A percentile compares a stretch with the other conserved stretches of the same genome.
Evolutionary conservation across 30 jellyfish, hydroid and myxozoan species (phyloP).

Genomic region (Morbakka virulenta): DNA sequence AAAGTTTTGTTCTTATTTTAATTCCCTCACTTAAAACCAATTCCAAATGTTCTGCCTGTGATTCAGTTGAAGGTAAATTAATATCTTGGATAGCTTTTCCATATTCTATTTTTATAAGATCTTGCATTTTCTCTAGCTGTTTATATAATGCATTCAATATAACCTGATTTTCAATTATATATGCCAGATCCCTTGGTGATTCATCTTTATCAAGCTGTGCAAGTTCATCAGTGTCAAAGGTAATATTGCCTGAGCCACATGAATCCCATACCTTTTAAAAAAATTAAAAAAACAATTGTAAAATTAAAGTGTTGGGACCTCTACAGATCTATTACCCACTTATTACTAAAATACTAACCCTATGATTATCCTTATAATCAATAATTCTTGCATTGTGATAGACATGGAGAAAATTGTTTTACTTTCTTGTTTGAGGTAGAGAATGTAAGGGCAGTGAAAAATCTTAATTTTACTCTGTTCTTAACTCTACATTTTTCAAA

Average conservation of each 20-base stretch:
- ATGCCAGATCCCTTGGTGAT: slow-evolving; percentile 57
- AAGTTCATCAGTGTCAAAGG: slow-evolving; percentile 69
- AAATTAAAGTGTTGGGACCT: no score
- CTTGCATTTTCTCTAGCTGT: slow-evolving; percentile 4
- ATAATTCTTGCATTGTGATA: no score
- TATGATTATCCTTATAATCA: no score
- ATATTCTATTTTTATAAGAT: slow-evolving; percentile 36
- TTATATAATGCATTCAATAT: slow-evolving; percentile 55
- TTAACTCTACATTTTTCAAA: no score
- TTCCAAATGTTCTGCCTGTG: not conserved
- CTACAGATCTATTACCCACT: no score
- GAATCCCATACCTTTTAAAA: slow-evolving; percentile 90
- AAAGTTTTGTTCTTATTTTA: not conserved
- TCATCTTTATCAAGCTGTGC: slow-evolving; percentile 1
- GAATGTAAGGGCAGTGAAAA: no score
- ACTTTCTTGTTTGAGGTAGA: no score
- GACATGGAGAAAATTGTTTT: no score
- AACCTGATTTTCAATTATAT: slow-evolving; percentile 74
- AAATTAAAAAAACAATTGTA: not conserved
- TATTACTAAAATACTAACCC: no score
- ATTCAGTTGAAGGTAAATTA: slow-evolving; percentile 24
- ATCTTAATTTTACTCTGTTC: no score
- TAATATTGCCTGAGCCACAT: slow-evolving; percentile 78
- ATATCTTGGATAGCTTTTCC: slow-evolving; percentile 43
- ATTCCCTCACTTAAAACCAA: not conserved